Percentiles rank a stretch among this genome's conserved stretches.
phyloP scores from a whole-genome alignment of 2,888 invertebrate genomes.

The Seira ritae region DNA sequence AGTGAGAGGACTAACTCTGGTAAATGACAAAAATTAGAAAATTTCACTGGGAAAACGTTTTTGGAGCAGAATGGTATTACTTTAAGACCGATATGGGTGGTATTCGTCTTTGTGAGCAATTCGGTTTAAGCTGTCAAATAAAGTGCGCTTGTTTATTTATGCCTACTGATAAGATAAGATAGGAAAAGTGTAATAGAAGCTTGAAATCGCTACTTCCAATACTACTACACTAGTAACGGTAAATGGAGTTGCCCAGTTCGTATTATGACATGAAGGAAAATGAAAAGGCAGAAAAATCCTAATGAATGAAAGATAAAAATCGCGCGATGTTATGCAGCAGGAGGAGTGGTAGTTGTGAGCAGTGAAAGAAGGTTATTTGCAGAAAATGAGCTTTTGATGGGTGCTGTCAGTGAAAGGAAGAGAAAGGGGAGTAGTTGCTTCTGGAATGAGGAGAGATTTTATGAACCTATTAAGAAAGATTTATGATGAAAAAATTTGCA shows the following conservation, averaged over 20 bases:
- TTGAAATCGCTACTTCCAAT: not conserved
- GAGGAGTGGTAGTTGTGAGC: slow-evolving; percentile 32
- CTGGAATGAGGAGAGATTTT: slow-evolving; percentile 67
- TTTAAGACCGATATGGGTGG: too few relatives aligned
- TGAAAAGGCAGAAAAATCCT: slow-evolving; percentile 22
- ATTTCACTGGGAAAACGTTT: too few relatives aligned
- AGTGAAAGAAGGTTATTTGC: slow-evolving; percentile 43
- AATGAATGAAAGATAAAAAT: slow-evolving; percentile 31
- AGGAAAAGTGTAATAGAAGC: slow-evolving; percentile 15
- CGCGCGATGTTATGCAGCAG: too few relatives aligned
- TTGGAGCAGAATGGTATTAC: too few relatives aligned
- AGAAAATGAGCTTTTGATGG: slow-evolving; percentile 66
- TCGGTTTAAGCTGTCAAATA: slow-evolving; percentile 27
- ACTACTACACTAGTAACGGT: not conserved
- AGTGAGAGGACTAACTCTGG: too few relatives aligned
- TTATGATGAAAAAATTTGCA: slow-evolving; percentile 68
- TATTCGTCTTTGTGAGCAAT: slow-evolving; percentile 6
- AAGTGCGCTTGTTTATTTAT: not conserved
- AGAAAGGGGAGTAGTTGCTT: slow-evolving; percentile 40
- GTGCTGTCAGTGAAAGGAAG: slow-evolving; percentile 41
- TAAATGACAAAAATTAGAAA: too few relatives aligned
- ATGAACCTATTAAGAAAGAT: slow-evolving; percentile 70
- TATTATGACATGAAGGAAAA: not conserved
- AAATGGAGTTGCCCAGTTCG: not conserved
- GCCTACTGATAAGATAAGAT: not conserved